Evolutionary conservation across 2,113 vertebrate species (phyloP).

Genomic region (Melozone crissalis): DNA sequence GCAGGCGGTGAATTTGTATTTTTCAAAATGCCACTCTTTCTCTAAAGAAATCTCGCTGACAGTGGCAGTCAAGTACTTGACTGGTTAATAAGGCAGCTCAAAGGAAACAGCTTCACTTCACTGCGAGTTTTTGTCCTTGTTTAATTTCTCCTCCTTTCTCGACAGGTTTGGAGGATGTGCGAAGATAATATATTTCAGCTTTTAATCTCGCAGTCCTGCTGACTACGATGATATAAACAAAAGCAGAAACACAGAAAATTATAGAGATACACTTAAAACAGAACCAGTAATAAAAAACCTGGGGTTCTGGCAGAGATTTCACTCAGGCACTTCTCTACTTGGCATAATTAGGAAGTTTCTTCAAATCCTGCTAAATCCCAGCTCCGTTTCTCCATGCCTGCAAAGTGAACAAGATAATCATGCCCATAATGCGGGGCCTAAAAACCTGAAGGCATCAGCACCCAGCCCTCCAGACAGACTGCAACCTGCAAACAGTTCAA

Average conservation of each 20-base stretch:
- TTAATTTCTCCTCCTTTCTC: constrained; percentile 62
- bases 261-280: constrained; percentile 26
- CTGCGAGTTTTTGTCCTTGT: constrained; percentile 54
- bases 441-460: constrained; percentile 65
- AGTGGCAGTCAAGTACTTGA: constrained; percentile 67
- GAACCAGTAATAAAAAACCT: constrained; percentile 23
- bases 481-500: constrained; percentile 62
- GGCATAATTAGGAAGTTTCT: constrained; percentile 48
- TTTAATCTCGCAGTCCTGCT: constrained; percentile 39
- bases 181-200: constrained; percentile 23
- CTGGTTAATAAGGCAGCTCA: constrained; percentile 70
- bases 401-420: constrained; percentile 63
- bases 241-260: constrained; percentile 58
- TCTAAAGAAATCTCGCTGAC: constrained; percentile 68
- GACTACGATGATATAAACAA: constrained; percentile 51
- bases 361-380: constrained; percentile 33
- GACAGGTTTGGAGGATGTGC: constrained; percentile 52
- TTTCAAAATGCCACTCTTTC: constrained; percentile 67
- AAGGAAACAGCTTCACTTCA: constrained; percentile 66
- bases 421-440: constrained; percentile 40
- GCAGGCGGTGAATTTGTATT: constrained; percentile 67
- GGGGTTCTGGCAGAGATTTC: constrained; percentile 24
- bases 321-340: constrained; percentile 6
- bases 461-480: constrained; percentile 63
- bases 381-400: background rate